Conservation (phyloP, 1,140 invertebrate genomes). For the Aplysia californica region DNA sequence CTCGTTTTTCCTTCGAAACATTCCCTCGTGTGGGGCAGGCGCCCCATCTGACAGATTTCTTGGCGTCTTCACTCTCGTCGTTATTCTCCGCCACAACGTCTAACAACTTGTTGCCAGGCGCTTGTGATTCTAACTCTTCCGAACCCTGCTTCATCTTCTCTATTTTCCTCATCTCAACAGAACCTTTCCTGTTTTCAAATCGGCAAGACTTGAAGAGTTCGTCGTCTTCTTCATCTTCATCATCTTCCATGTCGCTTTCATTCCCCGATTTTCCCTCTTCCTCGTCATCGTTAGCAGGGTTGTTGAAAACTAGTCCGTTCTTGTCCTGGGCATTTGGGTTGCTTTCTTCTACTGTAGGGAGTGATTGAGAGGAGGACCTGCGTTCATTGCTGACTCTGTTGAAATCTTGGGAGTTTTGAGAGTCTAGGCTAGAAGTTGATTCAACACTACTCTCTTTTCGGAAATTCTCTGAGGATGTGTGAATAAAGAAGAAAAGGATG, state of each 20-base stretch:
- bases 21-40: not conserved
- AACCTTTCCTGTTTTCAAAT: too few relatives aligned
- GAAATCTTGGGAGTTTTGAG: too few relatives aligned
- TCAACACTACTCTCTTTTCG: too few relatives aligned
- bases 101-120: not conserved
- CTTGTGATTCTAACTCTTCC: not conserved
- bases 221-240: conserved; percentile 9
- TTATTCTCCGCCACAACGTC: not conserved
- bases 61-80: not conserved
- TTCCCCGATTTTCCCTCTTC: conserved; percentile 12
- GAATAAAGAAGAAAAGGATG: too few relatives aligned
- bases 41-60: conserved; percentile 27
- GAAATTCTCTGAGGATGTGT: too few relatives aligned
- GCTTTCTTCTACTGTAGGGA: too few relatives aligned
- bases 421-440: too few relatives aligned
- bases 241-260: conserved; percentile 15
- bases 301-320: too few relatives aligned
- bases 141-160: not conserved
- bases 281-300: not conserved
- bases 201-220: too few relatives aligned
- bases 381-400: too few relatives aligned
- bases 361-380: too few relatives aligned
- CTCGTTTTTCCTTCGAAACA: not conserved
- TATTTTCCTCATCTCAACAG: not conserved
- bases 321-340: too few relatives aligned